These are phyloP conservation scores for Herpetotheres cachinnans DNA, from an alignment of 2,113 vertebrate genomes.

Conservation along the genomic window DNA sequence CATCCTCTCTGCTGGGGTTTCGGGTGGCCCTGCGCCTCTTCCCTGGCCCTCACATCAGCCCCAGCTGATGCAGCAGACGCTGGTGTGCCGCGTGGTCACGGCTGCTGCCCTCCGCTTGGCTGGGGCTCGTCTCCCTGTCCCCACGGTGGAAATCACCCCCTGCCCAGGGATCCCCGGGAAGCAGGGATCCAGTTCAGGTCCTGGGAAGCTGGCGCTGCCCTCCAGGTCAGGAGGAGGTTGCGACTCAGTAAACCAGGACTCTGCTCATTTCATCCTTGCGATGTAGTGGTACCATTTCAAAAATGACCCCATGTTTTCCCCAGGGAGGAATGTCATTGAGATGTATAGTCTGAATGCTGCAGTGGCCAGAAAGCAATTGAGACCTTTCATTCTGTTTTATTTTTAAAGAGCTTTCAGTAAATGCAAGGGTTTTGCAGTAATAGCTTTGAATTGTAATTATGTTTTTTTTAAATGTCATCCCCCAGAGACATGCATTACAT, in stretches of 20 bases:
- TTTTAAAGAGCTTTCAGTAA: neutral
- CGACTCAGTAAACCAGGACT: neutral
- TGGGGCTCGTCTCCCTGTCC: neutral
- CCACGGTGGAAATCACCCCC: neutral
- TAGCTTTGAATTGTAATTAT: neutral
- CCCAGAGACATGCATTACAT: neutral
- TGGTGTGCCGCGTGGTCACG: accelerated
- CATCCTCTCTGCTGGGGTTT: neutral
- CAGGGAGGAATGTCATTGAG: neutral
- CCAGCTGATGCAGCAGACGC: neutral
- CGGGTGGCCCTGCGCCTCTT: neutral
- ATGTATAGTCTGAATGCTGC: neutral
- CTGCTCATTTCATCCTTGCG: neutral
- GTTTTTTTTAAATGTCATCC: neutral
- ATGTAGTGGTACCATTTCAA: neutral
- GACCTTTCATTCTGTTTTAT: neutral
- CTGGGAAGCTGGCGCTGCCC: neutral
- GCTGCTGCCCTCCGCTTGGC: neutral
- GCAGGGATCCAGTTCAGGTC: neutral
- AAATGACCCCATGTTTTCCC: neutral
- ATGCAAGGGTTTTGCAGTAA: neutral
- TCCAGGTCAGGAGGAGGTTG: neutral
- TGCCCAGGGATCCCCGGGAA: neutral
- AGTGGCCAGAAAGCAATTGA: neutral
- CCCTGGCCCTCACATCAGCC: neutral